Evolutionary conservation across 2,113 vertebrate genomes (phyloP), one percentile per base, ranked within the genome.

Genomic region (Tychaedon coryphoeus): DNA sequence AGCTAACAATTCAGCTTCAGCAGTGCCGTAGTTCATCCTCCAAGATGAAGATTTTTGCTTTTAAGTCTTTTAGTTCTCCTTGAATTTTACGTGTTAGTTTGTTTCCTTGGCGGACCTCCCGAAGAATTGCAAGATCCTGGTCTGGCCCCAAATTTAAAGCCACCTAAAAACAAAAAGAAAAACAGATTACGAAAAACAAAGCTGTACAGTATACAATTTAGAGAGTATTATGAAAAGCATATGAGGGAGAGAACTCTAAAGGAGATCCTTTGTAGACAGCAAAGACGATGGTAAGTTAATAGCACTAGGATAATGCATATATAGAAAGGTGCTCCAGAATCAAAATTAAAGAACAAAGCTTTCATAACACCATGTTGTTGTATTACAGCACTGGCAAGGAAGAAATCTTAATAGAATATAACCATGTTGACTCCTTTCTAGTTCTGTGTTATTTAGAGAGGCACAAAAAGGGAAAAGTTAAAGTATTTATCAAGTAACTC

Each of bases 91-190:
- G 98, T 9, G 99, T 99, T 78, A 98, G 97, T 57, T 95, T 95
- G 81, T 98, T 99, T 85, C 98, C 98, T 90, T 98, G 98, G 11
- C 97, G 98, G 33, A 99, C 98, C 80, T 99, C 99, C 31, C 95
- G 98, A 5, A 99, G 97, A 75, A 99, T 96, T 79, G 98, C 99
- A 76, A 99, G 97, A 91, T 99, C 99, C 96, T 99, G 99, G 81
- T 99, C 98, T 42, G 98, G 98, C 28, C 97, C 98, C 33, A 98
- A 75, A 58, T 92, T 98, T 42, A 99, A 71, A 28, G 98, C 98
- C 76, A 98, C 98, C 99, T 99, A 78, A 77, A 93, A 43, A 65
- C 11, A 18, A 60, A 86, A 28, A 60, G 10, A 65, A 66, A 85
- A 91, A 60, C 7, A 88, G 24, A 60, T 58, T 9, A 69, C 43